These are phyloP conservation scores for Phania funesta DNA, from an alignment of 2,888 invertebrate species.

Conservation along the genomic window DNA sequence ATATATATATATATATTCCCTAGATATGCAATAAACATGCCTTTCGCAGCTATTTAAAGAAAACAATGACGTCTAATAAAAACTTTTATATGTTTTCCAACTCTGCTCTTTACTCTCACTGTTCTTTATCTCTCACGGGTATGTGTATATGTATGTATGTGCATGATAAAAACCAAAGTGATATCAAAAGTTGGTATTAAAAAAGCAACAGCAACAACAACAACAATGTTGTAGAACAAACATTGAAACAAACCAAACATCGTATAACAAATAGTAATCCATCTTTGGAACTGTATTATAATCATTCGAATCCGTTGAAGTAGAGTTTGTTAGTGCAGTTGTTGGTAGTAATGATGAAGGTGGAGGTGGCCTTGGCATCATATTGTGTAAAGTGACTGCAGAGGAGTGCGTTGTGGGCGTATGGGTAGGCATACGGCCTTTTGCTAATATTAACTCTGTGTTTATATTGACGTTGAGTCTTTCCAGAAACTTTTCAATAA, in stretches of 20 bases:
- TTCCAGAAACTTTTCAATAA: slow-evolving; percentile 79
- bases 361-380: slow-evolving; percentile 8
- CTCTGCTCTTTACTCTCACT: neutral
- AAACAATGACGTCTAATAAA: slow-evolving; percentile 52
- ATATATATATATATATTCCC: too few species aligned
- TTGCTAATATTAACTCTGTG: slow-evolving; percentile 79
- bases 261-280: slow-evolving; percentile 76
- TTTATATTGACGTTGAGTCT: slow-evolving; percentile 80
- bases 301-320: slow-evolving; percentile 61
- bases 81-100: slow-evolving; percentile 31
- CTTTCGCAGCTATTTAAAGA: slow-evolving; percentile 53
- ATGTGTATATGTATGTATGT: neutral
- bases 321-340: slow-evolving; percentile 34
- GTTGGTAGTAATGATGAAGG: slow-evolving; percentile 54
- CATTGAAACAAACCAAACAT: slow-evolving; percentile 76
- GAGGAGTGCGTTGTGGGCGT: neutral
- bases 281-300: slow-evolving; percentile 71
- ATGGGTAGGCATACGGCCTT: slow-evolving; percentile 70
- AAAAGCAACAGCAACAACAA: neutral
- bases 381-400: slow-evolving; percentile 28
- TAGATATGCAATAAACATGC: too few species aligned
- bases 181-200: neutral
- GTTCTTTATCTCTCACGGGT: too few species aligned
- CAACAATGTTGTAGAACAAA: slow-evolving; percentile 14
- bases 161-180: neutral